phyloP scores from a whole-genome alignment of 2,888 invertebrate genomes.

The Drosophila quinaria region DNA sequence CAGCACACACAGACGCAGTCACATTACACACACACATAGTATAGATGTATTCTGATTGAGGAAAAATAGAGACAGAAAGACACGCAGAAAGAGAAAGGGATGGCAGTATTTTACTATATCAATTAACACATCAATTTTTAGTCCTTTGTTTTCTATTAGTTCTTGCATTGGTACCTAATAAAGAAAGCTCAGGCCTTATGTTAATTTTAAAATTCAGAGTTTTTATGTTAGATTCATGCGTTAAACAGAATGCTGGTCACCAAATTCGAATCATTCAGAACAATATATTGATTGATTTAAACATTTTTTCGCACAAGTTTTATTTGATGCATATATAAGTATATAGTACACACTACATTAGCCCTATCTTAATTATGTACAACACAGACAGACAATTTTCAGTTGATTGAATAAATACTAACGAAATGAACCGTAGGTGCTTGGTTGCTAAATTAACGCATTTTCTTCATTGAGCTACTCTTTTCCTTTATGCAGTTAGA shows the following conservation, averaged over 20 bases:
- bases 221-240: conserved; percentile 11
- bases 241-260: not conserved
- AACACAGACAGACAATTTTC: too few relatives aligned
- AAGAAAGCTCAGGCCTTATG: conserved; percentile 17
- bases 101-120: conserved; percentile 46
- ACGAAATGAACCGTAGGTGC: too few relatives aligned
- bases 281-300: not conserved
- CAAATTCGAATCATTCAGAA: not conserved
- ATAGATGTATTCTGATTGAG: not conserved
- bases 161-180: conserved; percentile 48
- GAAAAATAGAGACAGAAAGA: not conserved
- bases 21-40: conserved; percentile 7
- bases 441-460: too few relatives aligned
- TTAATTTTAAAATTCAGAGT: not conserved
- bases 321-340: too few relatives aligned
- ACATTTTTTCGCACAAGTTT: not conserved
- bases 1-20: conserved; percentile 31
- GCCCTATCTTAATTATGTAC: too few relatives aligned
- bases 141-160: conserved; percentile 35
- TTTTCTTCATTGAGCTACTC: too few relatives aligned
- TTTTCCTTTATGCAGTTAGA: too few relatives aligned
- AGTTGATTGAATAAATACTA: too few relatives aligned
- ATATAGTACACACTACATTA: too few relatives aligned
- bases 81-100: not conserved
- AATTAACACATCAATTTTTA: conserved; percentile 69